Evolutionary conservation across 2,888 invertebrate species (phyloP).

Genomic region (Tribolium freemani): DNA sequence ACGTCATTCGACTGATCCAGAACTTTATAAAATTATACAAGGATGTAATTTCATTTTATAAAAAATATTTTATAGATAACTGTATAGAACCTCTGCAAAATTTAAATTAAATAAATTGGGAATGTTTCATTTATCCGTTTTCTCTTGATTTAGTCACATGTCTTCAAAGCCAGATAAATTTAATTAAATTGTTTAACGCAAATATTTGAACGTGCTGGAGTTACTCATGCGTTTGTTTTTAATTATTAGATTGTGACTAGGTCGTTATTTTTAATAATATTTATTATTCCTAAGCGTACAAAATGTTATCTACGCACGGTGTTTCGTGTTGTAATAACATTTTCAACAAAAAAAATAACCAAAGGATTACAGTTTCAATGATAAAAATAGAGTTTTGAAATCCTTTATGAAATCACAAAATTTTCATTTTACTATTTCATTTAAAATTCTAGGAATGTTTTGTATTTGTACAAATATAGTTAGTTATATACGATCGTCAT

Average conservation of each 20-base stretch:
- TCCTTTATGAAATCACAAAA: no score
- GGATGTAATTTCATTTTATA: no score
- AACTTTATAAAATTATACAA: no score
- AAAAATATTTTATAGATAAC: no score
- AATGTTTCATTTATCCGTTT: not conserved
- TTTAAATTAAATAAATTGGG: not conserved
- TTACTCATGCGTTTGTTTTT: not conserved
- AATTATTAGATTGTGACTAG: not conserved
- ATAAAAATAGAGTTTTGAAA: no score
- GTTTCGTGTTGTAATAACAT: conserved; percentile 1
- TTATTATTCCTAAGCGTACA: not conserved
- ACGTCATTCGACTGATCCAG: not conserved
- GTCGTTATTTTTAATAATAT: not conserved
- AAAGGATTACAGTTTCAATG: not conserved
- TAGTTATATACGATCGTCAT: no score
- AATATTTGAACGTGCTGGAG: not conserved
- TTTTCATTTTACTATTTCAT: no score
- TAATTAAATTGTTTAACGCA: conserved; percentile 3
- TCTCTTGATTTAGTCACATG: not conserved
- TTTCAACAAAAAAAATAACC: not conserved
- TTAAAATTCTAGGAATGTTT: no score
- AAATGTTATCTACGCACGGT: not conserved
- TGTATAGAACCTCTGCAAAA: not conserved
- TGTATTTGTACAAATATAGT: no score
- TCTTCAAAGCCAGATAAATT: not conserved